Evolutionary conservation across 2,797 vertebrate species (phyloP), one percentile per base, ranked within the genome.

Genomic region (Adrianichthys oophorus): DNA sequence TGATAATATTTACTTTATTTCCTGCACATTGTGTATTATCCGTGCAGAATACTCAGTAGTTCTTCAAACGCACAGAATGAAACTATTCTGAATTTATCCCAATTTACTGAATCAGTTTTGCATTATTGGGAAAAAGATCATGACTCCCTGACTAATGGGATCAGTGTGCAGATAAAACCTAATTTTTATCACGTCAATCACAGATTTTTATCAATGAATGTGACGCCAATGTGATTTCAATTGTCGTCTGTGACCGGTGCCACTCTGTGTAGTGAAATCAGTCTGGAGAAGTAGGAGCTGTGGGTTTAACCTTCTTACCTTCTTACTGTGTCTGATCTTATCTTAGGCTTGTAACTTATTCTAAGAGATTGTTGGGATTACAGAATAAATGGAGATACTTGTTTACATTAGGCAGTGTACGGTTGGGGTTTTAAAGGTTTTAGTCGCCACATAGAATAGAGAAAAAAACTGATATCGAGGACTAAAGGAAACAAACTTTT

Each of bases 131-230:
- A 44, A 32, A 72, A 73, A 54, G 19, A 43, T 58, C 51, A 61
- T 56, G 64, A 61, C 47, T 62, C 49, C 66, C 59, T 68, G 60
- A 65, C 40, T 52, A 61, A 56, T 37, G 67, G 43, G 59, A 70
- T 72, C 58, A 76, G 48, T 62, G 40, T 55, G 41, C 24, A 26
- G 37, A 48, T 16, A 49, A 37, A 13, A 12, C 15, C 6, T 2
- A 7, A 24, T 40, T 6, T 4, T 29, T 7, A 12, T 50, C 10
- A 37, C 4, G 32, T 37, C 32, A 37, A 37, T 37, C 10, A 37
- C 10, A 37, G 32, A 37, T 37, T 37, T 37, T 37, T 13, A 37
- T 37, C 32, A 37, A 12, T 37, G 32, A 37, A 37, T 10, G 32
- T 37, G 32, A 10, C 32, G 41, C 32, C 10, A 5, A 42, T 42